Evolutionary conservation across 2,888 invertebrate genomes (phyloP).

Genomic region (Rhodophaea formosa): DNA sequence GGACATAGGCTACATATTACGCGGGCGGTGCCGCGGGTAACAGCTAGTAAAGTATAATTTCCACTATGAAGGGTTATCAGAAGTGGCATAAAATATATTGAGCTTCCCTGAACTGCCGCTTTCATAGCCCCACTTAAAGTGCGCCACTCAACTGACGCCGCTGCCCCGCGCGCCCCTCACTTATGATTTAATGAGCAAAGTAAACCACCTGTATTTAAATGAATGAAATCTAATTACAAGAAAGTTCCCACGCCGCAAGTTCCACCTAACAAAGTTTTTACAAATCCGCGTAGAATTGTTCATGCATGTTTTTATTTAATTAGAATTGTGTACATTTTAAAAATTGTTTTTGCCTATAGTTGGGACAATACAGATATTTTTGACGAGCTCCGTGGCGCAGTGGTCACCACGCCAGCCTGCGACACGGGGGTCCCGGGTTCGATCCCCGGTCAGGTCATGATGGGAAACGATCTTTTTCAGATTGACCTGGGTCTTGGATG

Average conservation of each 20-base stretch:
- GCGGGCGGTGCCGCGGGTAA: too few species aligned
- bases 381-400: too few species aligned
- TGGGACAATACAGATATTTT: too few species aligned
- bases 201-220: conserved; percentile 32
- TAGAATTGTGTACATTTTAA: background rate
- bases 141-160: conserved; percentile 24
- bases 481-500: too few species aligned
- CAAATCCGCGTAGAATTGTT: conserved; percentile 1
- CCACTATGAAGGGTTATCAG: too few species aligned
- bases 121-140: conserved; percentile 33
- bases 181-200: conserved; percentile 47
- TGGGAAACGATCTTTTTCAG: too few species aligned
- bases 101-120: conserved; percentile 27
- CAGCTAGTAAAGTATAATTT: too few species aligned
- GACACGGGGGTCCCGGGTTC: too few species aligned
- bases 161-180: conserved; percentile 1
- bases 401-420: too few species aligned
- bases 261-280: conserved; percentile 16
- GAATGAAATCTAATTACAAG: conserved; percentile 30
- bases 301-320: conserved; percentile 11
- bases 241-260: conserved; percentile 15
- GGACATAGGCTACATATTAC: too few species aligned
- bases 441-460: too few species aligned
- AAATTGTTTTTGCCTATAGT: background rate
- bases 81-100: too few species aligned